These are phyloP conservation scores for Urocynchramus pylzowi DNA, from an alignment of 2,113 vertebrate genomes.

Conservation along the genomic window DNA sequence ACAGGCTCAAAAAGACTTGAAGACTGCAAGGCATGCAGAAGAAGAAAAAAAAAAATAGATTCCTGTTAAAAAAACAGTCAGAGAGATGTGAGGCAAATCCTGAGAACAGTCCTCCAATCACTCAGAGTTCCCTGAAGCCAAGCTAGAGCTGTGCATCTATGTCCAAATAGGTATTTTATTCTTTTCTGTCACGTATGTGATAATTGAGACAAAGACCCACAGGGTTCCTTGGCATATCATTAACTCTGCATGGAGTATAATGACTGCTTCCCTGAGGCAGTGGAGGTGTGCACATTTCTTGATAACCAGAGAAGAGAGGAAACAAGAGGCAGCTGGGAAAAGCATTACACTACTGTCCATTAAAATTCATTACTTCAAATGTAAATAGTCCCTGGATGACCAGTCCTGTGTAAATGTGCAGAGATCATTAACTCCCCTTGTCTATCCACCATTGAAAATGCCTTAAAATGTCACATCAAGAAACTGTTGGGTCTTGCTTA, in stretches of 20 bases:
- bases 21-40: background rate
- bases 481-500: background rate
- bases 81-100: background rate
- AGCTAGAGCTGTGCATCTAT: background rate
- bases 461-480: background rate
- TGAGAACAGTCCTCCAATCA: background rate
- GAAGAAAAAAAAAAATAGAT: background rate
- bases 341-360: background rate
- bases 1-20: background rate
- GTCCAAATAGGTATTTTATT: background rate
- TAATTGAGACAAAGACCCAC: background rate
- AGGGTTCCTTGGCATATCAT: background rate
- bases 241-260: background rate
- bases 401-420: background rate
- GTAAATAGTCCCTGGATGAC: background rate
- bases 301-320: background rate
- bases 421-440: background rate
- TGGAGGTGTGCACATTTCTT: background rate
- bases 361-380: background rate
- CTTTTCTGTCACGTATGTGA: background rate
- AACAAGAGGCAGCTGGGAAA: background rate
- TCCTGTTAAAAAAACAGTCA: background rate
- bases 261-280: background rate
- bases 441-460: background rate
- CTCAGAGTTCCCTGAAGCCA: background rate